Percentiles rank a stretch among this genome's conserved stretches.
phyloP scores from a whole-genome alignment of 2,888 invertebrate genomes.

The Campopleginae sp. region DNA sequence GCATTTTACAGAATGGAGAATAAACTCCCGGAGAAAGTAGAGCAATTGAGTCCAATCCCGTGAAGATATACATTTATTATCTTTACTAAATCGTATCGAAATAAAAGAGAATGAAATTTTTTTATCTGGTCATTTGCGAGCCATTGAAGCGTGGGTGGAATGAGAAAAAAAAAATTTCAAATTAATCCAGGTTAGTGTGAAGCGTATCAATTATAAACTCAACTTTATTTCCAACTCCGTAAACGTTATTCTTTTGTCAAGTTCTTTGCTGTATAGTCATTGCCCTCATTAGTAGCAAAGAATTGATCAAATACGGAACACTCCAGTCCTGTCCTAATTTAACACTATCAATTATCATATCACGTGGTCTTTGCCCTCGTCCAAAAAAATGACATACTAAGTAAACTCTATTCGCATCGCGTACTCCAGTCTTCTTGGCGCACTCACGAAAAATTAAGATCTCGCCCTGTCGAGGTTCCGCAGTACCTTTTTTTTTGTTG shows the following conservation, averaged over 20 bases:
- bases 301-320: not conserved
- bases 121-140: not conserved
- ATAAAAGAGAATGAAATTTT: constrained; percentile 9
- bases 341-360: not conserved
- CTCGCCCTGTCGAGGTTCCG: no score
- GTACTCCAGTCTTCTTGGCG: no score
- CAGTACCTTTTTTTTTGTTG: no score
- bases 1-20: constrained; percentile 28
- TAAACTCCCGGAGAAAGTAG: constrained; percentile 50
- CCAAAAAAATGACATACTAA: not conserved
- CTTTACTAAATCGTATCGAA: not conserved
- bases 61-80: constrained; percentile 2
- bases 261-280: not conserved
- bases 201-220: not conserved
- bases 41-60: constrained; percentile 23
- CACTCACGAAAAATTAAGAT: no score
- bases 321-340: not conserved
- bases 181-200: not conserved
- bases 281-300: not conserved
- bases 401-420: no score
- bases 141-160: constrained; percentile 11
- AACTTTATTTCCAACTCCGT: not conserved
- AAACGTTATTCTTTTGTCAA: constrained; percentile 1
- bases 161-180: not conserved
- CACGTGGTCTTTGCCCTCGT: not conserved